phyloP scores from a whole-genome alignment of 2,888 invertebrate species.

The Epistrophella euchroma region DNA sequence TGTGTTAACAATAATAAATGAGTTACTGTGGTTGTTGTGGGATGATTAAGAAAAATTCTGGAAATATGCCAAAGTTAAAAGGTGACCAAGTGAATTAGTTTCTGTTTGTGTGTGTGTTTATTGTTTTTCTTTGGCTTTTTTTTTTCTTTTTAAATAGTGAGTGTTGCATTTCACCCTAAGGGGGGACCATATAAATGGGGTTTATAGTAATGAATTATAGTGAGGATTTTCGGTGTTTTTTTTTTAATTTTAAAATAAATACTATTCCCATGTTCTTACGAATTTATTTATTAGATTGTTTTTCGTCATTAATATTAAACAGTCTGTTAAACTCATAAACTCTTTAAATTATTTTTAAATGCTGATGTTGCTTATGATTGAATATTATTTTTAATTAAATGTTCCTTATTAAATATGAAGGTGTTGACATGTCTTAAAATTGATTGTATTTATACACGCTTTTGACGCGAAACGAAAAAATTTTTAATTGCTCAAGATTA shows the following conservation, averaged over 20 bases:
- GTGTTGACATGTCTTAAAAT: neutral
- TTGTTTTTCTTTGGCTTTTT: neutral
- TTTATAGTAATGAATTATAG: neutral
- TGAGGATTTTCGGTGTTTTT: neutral
- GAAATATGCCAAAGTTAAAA: slow-evolving; percentile 72
- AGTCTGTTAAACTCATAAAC: neutral
- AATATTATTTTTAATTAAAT: neutral
- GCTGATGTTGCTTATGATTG: neutral
- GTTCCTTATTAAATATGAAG: neutral
- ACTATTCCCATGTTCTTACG: neutral
- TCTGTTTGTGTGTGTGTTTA: neutral
- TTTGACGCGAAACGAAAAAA: neutral
- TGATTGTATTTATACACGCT: too few species aligned
- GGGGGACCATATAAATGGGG: neutral
- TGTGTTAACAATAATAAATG: slow-evolving; percentile 71
- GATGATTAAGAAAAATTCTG: slow-evolving; percentile 49
- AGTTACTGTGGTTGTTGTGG: slow-evolving; percentile 57
- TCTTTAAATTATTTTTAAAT: neutral
- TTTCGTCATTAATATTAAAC: neutral
- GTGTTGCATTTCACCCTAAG: neutral
- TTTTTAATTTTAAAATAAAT: neutral
- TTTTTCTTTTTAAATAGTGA: neutral
- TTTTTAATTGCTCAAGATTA: too few species aligned
- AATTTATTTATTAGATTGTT: neutral
- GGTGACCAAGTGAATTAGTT: slow-evolving; percentile 61